Conservation (phyloP, 1,140 invertebrate genomes). For the Lepidostoma basale region DNA sequence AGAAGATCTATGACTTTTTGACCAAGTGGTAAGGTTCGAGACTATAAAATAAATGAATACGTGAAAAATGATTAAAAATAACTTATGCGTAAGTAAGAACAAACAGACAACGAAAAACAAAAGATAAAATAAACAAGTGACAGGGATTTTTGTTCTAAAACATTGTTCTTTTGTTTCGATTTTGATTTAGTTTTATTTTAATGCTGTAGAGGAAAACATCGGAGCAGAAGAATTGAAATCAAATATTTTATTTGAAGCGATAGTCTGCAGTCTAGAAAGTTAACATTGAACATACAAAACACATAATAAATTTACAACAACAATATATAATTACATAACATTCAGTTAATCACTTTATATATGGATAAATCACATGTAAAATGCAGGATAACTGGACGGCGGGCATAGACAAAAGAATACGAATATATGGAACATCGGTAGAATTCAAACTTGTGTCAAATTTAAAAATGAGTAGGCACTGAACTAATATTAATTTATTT, state of each 20-base stretch:
- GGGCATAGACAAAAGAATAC: no score
- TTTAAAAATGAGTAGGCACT: no score
- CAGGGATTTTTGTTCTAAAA: not conserved
- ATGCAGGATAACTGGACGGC: no score
- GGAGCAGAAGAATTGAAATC: not conserved
- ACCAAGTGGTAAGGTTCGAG: not conserved
- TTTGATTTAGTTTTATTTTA: not conserved
- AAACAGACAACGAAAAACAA: not conserved
- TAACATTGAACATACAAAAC: slow-evolving; percentile 12
- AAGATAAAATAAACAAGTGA: not conserved
- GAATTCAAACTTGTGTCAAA: no score
- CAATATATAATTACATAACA: no score
- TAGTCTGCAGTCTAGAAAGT: slow-evolving; percentile 22
- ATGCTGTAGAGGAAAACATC: not conserved
- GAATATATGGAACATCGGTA: no score
- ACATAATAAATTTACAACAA: slow-evolving; percentile 10
- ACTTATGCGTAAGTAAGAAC: not conserved
- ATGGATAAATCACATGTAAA: no score
- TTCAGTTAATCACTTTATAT: slow-evolving; percentile 4
- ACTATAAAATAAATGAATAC: not conserved
- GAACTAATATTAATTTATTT: no score
- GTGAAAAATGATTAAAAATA: not conserved
- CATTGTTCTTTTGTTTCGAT: not conserved
- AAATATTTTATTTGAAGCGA: slow-evolving; percentile 13
- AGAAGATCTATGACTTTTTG: no score